Evolutionary conservation across 1,140 invertebrate species (phyloP).

Genomic region (Penaeus indicus): DNA sequence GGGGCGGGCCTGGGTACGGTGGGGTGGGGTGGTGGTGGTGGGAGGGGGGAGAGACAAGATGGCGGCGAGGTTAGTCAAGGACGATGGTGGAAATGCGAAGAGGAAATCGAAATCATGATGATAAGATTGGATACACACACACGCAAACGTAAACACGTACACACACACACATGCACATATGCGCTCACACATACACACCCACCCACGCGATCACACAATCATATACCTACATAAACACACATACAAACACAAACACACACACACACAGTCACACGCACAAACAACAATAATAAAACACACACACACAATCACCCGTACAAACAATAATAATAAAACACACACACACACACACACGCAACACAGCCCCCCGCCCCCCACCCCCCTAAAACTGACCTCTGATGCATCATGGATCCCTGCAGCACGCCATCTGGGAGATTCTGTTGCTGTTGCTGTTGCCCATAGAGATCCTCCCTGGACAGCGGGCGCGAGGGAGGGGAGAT

Average conservation of each 20-base stretch:
- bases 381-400: constrained; percentile 44
- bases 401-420: constrained; percentile 49
- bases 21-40: too few relatives aligned
- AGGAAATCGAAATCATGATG: neutral
- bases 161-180: neutral
- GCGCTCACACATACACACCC: neutral
- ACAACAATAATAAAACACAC: neutral
- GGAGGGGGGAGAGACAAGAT: neutral
- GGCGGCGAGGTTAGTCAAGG: too few relatives aligned
- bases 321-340: neutral
- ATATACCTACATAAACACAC: too few relatives aligned
- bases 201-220: too few relatives aligned
- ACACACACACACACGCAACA: neutral
- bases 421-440: constrained; percentile 50
- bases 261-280: too few relatives aligned
- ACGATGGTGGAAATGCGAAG: too few relatives aligned
- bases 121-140: too few relatives aligned
- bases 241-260: too few relatives aligned
- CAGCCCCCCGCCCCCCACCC: neutral
- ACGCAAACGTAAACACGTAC: too few relatives aligned
- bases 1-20: constrained; percentile 47
- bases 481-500: constrained; percentile 56
- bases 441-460: constrained; percentile 40
- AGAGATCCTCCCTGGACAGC: constrained; percentile 56
- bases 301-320: neutral